Evolutionary conservation across 2,888 invertebrate species (phyloP).

Genomic region (Meliscaeva auricollis): DNA sequence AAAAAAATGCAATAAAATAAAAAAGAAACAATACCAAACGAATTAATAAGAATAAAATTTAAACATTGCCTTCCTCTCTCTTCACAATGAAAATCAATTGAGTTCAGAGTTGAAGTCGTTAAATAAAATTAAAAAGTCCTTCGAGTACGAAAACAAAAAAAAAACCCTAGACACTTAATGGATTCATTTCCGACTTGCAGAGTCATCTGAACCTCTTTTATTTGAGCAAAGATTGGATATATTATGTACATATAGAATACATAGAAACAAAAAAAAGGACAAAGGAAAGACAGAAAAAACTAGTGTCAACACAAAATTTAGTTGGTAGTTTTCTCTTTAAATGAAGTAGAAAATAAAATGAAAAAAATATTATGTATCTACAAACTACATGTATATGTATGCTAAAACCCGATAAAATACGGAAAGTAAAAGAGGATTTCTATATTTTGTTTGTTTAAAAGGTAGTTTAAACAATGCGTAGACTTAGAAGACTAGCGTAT

Average conservation of each 20-base stretch:
- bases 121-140: conserved; percentile 50
- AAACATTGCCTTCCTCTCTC: conserved; percentile 18
- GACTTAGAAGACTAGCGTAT: too few species aligned
- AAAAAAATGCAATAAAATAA: too few species aligned
- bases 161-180: conserved; percentile 12
- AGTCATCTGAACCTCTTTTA: background rate
- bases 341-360: conserved; percentile 58
- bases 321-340: conserved; percentile 58
- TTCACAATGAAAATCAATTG: conserved; percentile 40
- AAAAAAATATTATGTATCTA: conserved; percentile 1
- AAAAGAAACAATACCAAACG: conserved; percentile 44
- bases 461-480: too few species aligned
- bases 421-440: too few species aligned
- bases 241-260: background rate
- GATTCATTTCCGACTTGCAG: conserved; percentile 44
- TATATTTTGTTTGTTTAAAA: too few species aligned
- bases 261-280: conserved; percentile 18
- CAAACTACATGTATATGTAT: too few species aligned
- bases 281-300: conserved; percentile 45
- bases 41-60: conserved; percentile 55
- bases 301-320: conserved; percentile 77
- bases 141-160: background rate
- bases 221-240: background rate
- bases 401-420: too few species aligned
- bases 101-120: conserved; percentile 38